Evolutionary conservation across 2,113 vertebrate genomes (phyloP).

Genomic region (Coptodon rendalli): DNA sequence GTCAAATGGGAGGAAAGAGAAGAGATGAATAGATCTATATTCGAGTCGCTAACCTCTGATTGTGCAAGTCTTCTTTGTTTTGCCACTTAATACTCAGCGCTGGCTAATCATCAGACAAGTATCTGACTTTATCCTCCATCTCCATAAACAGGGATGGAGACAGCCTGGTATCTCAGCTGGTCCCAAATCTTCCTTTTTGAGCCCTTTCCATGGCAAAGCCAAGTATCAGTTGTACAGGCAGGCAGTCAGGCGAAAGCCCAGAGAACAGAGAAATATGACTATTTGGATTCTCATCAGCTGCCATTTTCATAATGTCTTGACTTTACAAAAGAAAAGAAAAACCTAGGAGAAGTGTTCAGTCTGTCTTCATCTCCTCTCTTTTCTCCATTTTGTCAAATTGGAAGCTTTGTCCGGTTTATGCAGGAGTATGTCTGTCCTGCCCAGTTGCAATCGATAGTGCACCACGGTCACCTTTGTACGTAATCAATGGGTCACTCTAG

Average conservation of each 20-base stretch:
- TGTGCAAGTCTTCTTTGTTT: conserved; percentile 52
- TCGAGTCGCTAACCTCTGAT: conserved; percentile 56
- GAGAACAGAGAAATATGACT: neutral
- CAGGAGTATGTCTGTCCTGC: conserved; percentile 4
- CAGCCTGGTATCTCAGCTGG: conserved; percentile 26
- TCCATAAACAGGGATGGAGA: conserved; percentile 3
- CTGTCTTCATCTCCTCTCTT: neutral
- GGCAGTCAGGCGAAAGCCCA: neutral
- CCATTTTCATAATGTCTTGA: neutral
- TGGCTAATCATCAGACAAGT: conserved; percentile 59
- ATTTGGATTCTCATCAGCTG: conserved; percentile 12
- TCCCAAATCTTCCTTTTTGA: conserved; percentile 36
- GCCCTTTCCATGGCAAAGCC: conserved; percentile 2
- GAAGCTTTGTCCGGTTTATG: conserved; percentile 8
- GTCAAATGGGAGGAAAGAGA: conserved; percentile 58
- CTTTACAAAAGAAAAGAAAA: neutral
- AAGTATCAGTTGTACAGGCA: conserved; percentile 28
- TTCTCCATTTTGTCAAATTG: neutral
- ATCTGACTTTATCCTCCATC: conserved; percentile 41
- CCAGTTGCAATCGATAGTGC: conserved; percentile 57
- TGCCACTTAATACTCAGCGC: conserved; percentile 51
- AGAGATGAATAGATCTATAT: conserved; percentile 65
- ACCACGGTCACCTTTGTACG: conserved; percentile 46
- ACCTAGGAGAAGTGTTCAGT: neutral
- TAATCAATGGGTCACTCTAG: conserved; percentile 59